phyloP scores from a whole-genome alignment of 2,113 vertebrate species.

The Indicator indicator region DNA sequence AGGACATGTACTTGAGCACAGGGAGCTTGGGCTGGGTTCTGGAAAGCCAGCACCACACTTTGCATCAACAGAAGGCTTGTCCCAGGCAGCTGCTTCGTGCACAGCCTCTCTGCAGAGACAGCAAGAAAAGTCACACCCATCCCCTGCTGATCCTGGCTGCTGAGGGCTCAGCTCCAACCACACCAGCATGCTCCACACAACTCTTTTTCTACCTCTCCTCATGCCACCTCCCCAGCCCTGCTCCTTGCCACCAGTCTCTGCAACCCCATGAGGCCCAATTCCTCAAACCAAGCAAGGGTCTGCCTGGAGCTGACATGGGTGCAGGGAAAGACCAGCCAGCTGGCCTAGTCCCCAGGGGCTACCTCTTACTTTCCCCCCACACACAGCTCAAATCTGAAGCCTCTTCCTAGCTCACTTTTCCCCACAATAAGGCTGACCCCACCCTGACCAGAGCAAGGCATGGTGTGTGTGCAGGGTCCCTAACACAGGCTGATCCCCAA shows the following conservation, averaged over 20 bases:
- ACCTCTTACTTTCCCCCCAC: too few relatives aligned
- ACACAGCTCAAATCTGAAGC: neutral
- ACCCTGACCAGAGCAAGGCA: neutral
- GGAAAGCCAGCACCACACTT: slow-evolving; percentile 42
- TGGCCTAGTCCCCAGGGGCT: neutral
- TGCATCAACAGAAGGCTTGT: neutral
- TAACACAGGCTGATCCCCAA: neutral
- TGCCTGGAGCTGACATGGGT: neutral
- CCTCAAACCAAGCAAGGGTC: neutral
- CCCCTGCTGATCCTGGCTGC: neutral
- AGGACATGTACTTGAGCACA: neutral
- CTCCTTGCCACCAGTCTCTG: neutral
- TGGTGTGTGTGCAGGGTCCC: neutral
- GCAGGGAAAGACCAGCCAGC: neutral
- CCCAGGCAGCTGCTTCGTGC: slow-evolving; percentile 25
- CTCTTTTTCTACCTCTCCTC: neutral
- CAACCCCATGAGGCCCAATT: accelerated
- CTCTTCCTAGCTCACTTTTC: neutral
- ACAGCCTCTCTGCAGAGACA: slow-evolving; percentile 30
- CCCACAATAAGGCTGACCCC: neutral
- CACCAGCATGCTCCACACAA: neutral
- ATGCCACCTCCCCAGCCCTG: neutral
- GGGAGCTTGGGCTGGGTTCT: neutral
- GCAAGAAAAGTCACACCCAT: slow-evolving; percentile 25
- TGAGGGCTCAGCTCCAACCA: neutral